Evolutionary conservation across 2,113 vertebrate genomes (phyloP), one percentile per base, ranked within the genome.

Genomic region (Coregonus clupeaformis): DNA sequence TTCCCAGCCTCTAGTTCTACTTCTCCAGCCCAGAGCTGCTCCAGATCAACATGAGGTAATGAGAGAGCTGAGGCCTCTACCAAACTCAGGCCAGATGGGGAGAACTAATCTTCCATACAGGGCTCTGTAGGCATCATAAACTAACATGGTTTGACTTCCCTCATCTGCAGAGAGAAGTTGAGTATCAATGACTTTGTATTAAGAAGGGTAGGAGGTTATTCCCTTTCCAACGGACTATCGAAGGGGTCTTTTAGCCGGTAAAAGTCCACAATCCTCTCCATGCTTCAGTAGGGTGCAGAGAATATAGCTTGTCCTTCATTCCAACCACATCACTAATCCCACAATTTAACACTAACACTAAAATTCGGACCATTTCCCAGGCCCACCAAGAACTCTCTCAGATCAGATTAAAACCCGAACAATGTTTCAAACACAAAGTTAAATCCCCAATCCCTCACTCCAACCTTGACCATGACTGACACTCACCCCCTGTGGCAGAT

Each of bases 21-120:
- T 60, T 9, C 57, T 11, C 52, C 52, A 14, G 52, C 16, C 52
- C 4, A 5, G 52, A 14, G 14, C 52, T 57, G 52, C 52, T 24
- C n/a, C 18, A 22, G 57, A 20, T 14, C 29, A 36, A 18, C 65
- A 16, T 68, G 67, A 68, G 42, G 67, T 47, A 68, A 45, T 68
- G 67, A 68, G 67, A 68, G 67, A 68, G 20, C 18, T 12, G 11
- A 24, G 13, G 66, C 84, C 76, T 87, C 84, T 55, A 78, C 81
- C 82, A 92, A 90, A 89, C 88, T 91, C 82, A 79, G 89, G 85
- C 89, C 89, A 91, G 90, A 91, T 91, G 90, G 89, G 79, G 76
- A 87, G 83, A 85, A 60, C 83, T n/a, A 88, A 82, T 79, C 83
- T 82, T 80, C 80, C 71, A 76, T 69, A 81, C 85, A 88, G 90